Base-by-base conservation (phyloP, 1,140 invertebrate genomes). In the Ostrea edulis region DNA sequence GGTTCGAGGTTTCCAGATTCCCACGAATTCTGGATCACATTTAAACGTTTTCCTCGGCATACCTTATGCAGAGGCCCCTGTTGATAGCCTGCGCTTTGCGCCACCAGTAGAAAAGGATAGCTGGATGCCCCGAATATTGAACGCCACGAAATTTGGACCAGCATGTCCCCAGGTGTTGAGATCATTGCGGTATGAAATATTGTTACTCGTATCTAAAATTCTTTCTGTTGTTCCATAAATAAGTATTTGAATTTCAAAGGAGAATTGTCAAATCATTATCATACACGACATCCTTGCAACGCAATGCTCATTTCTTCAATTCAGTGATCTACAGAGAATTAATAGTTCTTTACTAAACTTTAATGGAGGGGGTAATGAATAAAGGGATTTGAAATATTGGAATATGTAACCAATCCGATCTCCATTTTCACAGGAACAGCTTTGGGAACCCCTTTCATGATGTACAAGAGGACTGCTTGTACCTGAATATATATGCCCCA, bases 401-500 rank as follows among this genome's bases (percentile, higher is more conserved):
- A 1, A 44, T 44, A 1, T 44, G 35, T 44, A 20, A 17, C 17
- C 20, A 20, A 11, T 3, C 17, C 4, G 12, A 58, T 58, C 5
- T 58, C 17, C 17, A 5, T 0, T 58, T 0, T 58, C 20, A 20
- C 55, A 58, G 55, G 20, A 58, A 20, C 14, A 58, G 12, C 55
- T 20, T 58, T 58, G 55, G 55, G 55, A 20, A 58, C 0, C 17
- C 14, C 20, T 71, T 25, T 22, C n/a, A 20, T 1, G 25, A 71
- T 25, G 25, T 82, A 52, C 5, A 82, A 7, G 81, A 82, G 51
- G 44, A 82, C 20, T 82, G 44, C 51, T 82, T 82, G 82, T 82
- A 82, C 17, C 82, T 82, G 3, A 82, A 82, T 82, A 51, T 82
- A 44, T 82, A 82, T 29, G 20, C 44, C 2, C 44, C 81, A 12